Conservation (phyloP, 2,888 invertebrate genomes). For the Diloba caeruleocephala region DNA sequence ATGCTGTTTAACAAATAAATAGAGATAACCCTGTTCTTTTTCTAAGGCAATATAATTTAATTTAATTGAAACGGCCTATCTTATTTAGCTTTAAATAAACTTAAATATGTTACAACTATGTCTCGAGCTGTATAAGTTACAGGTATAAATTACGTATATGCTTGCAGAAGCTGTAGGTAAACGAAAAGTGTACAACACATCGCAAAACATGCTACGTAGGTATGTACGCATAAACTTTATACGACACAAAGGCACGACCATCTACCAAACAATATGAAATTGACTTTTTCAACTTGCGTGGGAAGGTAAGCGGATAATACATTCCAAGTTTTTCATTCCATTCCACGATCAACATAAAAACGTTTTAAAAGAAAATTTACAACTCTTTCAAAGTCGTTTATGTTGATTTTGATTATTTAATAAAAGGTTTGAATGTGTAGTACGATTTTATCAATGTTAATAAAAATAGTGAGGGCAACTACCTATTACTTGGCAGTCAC, state of each 20-base stretch:
- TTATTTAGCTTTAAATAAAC: too few species aligned
- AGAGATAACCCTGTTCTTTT: too few species aligned
- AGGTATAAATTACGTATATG: neutral
- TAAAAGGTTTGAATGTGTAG: slow-evolving; percentile 10
- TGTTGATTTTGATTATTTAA: slow-evolving; percentile 24
- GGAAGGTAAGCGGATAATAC: slow-evolving; percentile 7
- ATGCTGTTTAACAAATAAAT: too few species aligned
- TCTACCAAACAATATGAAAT: slow-evolving; percentile 9
- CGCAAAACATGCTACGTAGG: neutral
- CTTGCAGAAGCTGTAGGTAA: too few species aligned
- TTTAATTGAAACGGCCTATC: too few species aligned
- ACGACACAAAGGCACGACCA: neutral
- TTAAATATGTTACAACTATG: too few species aligned
- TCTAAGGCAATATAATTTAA: too few species aligned
- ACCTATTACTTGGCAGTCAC: slow-evolving; percentile 47
- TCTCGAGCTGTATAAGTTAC: too few species aligned
- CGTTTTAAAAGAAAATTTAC: slow-evolving; percentile 33
- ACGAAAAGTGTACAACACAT: neutral
- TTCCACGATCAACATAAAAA: slow-evolving; percentile 19
- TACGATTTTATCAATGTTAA: slow-evolving; percentile 18
- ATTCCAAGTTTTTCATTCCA: slow-evolving; percentile 20
- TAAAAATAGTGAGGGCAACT: slow-evolving; percentile 33
- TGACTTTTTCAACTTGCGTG: slow-evolving; percentile 7
- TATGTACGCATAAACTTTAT: neutral
- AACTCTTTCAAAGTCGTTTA: slow-evolving; percentile 16